Evolutionary conservation across 1,140 invertebrate species (phyloP), one percentile per base, ranked within the genome.

Genomic region (Pseudomyrmex cubaensis): DNA sequence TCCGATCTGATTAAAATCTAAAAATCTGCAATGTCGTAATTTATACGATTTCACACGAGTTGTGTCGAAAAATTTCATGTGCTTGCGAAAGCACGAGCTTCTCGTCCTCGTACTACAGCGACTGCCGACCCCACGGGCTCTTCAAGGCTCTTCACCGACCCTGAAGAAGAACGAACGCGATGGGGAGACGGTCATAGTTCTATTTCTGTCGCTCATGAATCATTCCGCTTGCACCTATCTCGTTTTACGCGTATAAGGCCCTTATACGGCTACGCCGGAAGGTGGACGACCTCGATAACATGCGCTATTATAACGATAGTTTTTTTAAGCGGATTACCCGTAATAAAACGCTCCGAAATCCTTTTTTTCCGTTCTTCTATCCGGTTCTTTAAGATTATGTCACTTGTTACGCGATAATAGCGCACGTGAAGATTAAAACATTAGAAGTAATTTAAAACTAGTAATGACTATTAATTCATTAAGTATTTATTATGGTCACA

Each of bases 121-220:
- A 70, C 83, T 85, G 85, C 87, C 64, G 84, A 87, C 89, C 84
- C 84, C 84, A 90, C 88, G 87, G 76, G 85, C 82, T 88, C 86
- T 88, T 88, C 86, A 78, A 77, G 87, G 86, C 83, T 83, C 83
- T 88, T 76, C 66, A 74, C 59, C 83, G 83, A 87, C 80, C 84
- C 89, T 85, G 74, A 77, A 73, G 83, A 84, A 59, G 86, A 87
- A 89, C 85, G 89, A 90, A 90, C 87, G 84, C 85, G 89, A 93
- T 7, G 87, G 75, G 90, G 87, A 90, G 89, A 89, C 85, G 87
- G 89, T 90, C 90, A 90, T 91, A 92, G 89, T 94, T 94, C 93
- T 94, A 94, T 94, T 94, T 92, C 90, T 90, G 93, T 91, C 86
- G 86, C 89, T 91, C 90, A 91, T 93, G 93, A 94, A 94, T 94